Conservation (phyloP, 2,113 vertebrate species). For the Pardalotus punctatus region DNA sequence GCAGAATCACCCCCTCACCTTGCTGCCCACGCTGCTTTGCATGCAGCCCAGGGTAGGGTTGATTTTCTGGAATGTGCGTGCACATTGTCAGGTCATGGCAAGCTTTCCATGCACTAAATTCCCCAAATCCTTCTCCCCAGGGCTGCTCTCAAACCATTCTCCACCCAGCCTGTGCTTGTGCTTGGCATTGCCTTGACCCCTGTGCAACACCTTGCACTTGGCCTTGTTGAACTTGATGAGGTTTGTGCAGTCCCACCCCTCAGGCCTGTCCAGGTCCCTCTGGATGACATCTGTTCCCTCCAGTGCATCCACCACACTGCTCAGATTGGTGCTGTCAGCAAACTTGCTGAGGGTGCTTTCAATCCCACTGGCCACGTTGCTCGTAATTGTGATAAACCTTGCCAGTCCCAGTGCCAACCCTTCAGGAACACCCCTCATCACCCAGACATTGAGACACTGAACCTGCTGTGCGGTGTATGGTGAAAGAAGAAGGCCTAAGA, state of each 20-base stretch:
- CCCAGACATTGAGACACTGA: background rate
- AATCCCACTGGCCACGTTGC: background rate
- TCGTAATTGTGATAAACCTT: background rate
- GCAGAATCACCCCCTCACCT: background rate
- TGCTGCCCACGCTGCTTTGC: background rate
- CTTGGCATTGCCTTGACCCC: background rate
- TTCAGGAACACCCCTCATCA: background rate
- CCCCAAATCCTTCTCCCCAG: background rate
- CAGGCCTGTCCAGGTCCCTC: background rate
- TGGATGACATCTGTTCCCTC: background rate
- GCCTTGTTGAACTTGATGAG: too few species aligned
- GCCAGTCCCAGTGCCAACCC: background rate
- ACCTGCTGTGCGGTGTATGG: background rate
- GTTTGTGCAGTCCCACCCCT: background rate
- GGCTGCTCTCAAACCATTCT: background rate
- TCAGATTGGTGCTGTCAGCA: background rate
- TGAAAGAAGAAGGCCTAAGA: background rate
- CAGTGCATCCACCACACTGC: fast-evolving
- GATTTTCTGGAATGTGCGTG: background rate
- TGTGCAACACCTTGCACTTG: background rate
- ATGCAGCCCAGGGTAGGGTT: background rate
- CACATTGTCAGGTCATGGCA: too few species aligned
- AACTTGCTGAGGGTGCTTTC: background rate
- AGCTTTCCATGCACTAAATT: background rate
- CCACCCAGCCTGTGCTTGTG: background rate